Evolutionary conservation across 2,113 vertebrate genomes (phyloP).

Genomic region (Sterrhoptilus dennistouni): DNA sequence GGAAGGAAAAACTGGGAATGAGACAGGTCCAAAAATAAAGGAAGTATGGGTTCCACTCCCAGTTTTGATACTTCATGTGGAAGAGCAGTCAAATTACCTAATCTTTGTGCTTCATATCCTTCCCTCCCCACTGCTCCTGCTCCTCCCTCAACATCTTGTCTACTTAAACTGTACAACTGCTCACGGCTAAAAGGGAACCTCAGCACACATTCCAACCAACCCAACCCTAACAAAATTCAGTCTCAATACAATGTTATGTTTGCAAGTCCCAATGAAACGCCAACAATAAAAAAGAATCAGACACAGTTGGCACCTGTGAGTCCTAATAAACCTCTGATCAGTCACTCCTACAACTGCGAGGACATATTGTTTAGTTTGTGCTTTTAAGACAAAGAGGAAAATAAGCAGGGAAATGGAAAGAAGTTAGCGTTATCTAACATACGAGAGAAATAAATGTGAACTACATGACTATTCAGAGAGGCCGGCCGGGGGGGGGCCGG

Average conservation of each 20-base stretch:
- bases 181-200: not conserved
- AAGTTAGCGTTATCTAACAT: not conserved
- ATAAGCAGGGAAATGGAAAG: not conserved
- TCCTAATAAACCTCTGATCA: not conserved
- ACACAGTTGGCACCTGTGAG: not conserved
- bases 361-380: not conserved
- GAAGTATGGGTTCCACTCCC: not conserved
- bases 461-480: not conserved
- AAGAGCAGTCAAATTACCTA: not conserved
- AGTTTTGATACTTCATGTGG: not conserved
- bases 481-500: not conserved
- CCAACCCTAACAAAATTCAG: not conserved
- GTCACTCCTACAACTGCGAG: rapidly evolving
- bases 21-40: not conserved
- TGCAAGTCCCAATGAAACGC: not conserved
- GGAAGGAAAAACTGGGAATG: not conserved
- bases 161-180: not conserved
- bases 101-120: not conserved
- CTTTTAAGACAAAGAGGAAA: not conserved
- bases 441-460: not conserved
- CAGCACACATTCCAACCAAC: not conserved
- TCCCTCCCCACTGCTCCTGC: not conserved
- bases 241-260: rapidly evolving
- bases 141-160: not conserved
- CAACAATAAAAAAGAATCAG: not conserved